Percentiles rank a stretch among this genome's conserved stretches.
phyloP scores from a whole-genome alignment of 2,797 vertebrate genomes.

The Hafferia zeledoni region DNA sequence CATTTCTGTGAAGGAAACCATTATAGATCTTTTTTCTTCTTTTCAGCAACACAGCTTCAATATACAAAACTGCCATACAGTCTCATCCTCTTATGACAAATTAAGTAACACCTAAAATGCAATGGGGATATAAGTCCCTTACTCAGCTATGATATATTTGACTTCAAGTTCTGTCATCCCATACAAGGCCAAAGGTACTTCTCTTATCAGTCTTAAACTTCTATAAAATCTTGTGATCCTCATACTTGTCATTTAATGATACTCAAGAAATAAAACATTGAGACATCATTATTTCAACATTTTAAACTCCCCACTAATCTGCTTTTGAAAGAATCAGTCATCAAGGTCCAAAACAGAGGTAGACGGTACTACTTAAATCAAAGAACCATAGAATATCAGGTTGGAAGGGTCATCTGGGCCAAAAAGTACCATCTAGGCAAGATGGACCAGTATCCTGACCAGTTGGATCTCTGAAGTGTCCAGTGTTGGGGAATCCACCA shows the following conservation, averaged over 20 bases:
- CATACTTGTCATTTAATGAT: not conserved
- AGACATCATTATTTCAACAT: not conserved
- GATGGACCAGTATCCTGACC: not conserved
- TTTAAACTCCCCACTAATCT: not conserved
- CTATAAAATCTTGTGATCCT: not conserved
- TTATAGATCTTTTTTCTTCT: not conserved
- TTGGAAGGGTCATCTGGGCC: not conserved
- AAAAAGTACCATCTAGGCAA: not conserved
- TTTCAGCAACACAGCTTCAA: not conserved
- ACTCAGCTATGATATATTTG: not conserved
- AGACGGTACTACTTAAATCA: not conserved
- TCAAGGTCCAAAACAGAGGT: not conserved
- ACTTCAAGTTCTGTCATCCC: not conserved
- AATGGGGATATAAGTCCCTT: not conserved
- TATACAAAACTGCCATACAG: not conserved
- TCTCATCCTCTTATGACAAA: not conserved
- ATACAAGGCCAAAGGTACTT: not conserved
- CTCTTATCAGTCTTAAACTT: not conserved
- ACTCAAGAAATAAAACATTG: not conserved
- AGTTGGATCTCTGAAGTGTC: not conserved
- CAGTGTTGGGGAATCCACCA: rapidly evolving
- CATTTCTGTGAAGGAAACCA: not conserved
- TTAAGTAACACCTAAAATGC: not conserved
- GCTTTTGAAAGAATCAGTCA: not conserved
- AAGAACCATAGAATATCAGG: not conserved